Evolutionary conservation across 2,797 vertebrate genomes (phyloP), one percentile per base, ranked within the genome.

Genomic region (Chaetodon trifasciatus): DNA sequence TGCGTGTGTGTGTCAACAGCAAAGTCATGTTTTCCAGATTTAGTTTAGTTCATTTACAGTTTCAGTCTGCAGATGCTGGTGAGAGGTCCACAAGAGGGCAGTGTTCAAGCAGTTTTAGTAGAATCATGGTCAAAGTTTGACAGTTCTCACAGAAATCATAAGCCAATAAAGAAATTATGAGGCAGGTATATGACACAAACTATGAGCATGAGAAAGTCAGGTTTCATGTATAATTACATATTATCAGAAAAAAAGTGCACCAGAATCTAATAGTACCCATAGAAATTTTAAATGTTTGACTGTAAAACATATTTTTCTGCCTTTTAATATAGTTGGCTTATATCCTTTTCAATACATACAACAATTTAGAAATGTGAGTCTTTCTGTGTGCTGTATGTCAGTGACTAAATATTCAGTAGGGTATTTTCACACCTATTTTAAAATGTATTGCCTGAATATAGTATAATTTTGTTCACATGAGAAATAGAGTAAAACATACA

Each of bases 21-120:
- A 76, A 64, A 50, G 37, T 35, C 49, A 58, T 44, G 21, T 40
- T 61, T 65, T 57, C 21, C 58, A 21, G 24, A 37, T 74, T 44
- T 28, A 12, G 49, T 19, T 49, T 1, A 6, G 24, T 58, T 63
- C 32, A 42, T 19, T 62, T 21, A 5, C 1, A 21, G 19, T 50
- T 83, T 61, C 4, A 56, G 50, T 8, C 28, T 24, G 15, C 12
- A 67, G 58, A 13, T 76, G 82, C 24, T 40, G 55, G 55, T 57
- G 65, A 52, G 15, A 67, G 5, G 35, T 64, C 86, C 92, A 90
- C 87, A 52, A 81, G 92, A 82, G 84, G 90, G 85, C 83, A 12
- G 9, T 17, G 39, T 73, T 81, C 19, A 78, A 66, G 37, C 68
- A 70, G 23, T 53, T 68, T 75, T 42, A 39, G 40, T 19, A 42